Evolutionary conservation across 1,140 invertebrate species (phyloP).

Genomic region (Nixonia krombeini): DNA sequence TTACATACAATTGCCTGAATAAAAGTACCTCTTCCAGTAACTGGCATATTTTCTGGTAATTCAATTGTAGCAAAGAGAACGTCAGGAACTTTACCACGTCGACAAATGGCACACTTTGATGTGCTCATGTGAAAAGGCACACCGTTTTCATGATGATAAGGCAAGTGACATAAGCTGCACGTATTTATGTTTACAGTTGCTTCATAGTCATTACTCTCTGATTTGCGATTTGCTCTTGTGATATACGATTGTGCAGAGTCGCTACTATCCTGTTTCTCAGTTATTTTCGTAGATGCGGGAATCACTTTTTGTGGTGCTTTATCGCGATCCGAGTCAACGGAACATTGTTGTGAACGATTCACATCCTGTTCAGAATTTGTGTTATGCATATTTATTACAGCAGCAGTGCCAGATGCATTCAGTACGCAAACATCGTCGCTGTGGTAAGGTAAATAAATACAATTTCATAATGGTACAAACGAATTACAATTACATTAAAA

Average conservation of each 20-base stretch:
- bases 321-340: slow-evolving; percentile 51
- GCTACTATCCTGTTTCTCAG: slow-evolving; percentile 55
- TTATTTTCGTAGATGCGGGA: slow-evolving; percentile 38
- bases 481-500: too few relatives aligned
- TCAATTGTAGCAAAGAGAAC: slow-evolving; percentile 92
- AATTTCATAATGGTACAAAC: too few relatives aligned
- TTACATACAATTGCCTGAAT: slow-evolving; percentile 86
- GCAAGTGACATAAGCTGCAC: slow-evolving; percentile 82
- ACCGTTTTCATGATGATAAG: slow-evolving; percentile 80
- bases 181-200: slow-evolving; percentile 31
- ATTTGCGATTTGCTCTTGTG: slow-evolving; percentile 52
- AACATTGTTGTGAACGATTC: slow-evolving; percentile 49
- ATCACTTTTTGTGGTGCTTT: slow-evolving; percentile 48
- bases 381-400: slow-evolving; percentile 80
- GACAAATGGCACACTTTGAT: slow-evolving; percentile 71
- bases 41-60: slow-evolving; percentile 81
- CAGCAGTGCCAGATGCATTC: slow-evolving; percentile 94
- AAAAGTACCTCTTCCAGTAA: slow-evolving; percentile 81
- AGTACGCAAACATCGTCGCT: slow-evolving; percentile 96
- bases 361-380: slow-evolving; percentile 59
- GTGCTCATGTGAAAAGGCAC: slow-evolving; percentile 81
- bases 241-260: slow-evolving; percentile 13
- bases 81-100: slow-evolving; percentile 89
- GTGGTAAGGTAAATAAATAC: slow-evolving; percentile 32
- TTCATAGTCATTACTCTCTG: slow-evolving; percentile 63